Evolutionary conservation across 2,113 vertebrate genomes (phyloP).

Genomic region (Picathartes gymnocephalus): DNA sequence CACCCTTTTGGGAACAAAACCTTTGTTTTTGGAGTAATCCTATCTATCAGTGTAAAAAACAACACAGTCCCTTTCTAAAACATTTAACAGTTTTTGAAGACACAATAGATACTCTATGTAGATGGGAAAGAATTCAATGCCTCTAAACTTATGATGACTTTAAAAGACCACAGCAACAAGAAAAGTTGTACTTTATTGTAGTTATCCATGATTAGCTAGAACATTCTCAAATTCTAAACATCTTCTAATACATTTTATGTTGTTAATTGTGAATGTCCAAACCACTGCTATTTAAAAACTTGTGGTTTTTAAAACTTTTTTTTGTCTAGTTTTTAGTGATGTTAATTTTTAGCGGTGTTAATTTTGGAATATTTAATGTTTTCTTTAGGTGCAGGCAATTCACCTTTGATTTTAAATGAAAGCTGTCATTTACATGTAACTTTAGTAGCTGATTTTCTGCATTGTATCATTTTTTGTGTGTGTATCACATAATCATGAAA

Average conservation of each 20-base stretch:
- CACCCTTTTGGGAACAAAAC: not conserved
- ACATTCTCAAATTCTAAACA: not conserved
- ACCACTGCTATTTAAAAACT: not conserved
- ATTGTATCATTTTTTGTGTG: rapidly evolving
- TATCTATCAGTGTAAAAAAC: not conserved
- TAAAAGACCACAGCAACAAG: not conserved
- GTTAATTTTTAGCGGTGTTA: no score
- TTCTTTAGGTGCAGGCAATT: not conserved
- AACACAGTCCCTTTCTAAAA: not conserved
- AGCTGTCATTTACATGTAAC: not conserved
- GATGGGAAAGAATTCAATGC: not conserved
- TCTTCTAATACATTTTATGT: not conserved
- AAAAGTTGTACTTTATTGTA: not conserved
- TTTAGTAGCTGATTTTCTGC: not conserved
- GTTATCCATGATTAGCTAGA: not conserved
- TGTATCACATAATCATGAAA: not conserved
- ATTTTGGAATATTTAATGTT: not conserved
- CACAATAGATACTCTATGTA: not conserved
- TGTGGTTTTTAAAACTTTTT: not conserved
- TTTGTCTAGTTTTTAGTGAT: not conserved
- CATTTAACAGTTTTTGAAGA: not conserved
- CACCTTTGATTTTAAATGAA: not conserved
- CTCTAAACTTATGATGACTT: not conserved
- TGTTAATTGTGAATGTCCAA: not conserved
- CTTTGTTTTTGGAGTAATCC: not conserved